Base-by-base conservation (phyloP, 2,797 vertebrate species). In the Chelidonichthys spinosus region DNA sequence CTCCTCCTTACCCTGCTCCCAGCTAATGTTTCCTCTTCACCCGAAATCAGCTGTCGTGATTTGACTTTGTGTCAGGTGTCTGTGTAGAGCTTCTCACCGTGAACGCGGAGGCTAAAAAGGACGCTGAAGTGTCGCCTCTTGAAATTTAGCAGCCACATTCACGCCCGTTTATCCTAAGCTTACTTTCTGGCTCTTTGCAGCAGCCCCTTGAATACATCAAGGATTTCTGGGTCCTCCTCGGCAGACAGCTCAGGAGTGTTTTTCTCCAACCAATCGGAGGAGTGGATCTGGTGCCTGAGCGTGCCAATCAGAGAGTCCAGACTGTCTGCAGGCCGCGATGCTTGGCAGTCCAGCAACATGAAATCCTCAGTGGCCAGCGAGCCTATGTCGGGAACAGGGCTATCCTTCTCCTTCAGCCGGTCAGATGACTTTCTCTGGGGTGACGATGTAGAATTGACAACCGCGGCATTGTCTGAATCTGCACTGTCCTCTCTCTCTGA, bases 221-320 rank as follows among this genome's bases (percentile, higher is more conserved):
- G 86, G 63, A 94, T 90, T 73, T 93, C 92, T 6, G 95, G 95
- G 54, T 96, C 95, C 79, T 96, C 95, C 85, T 93, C 94, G 4
- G 93, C 91, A 76, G 94, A 90, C 43, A 91, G 91, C 76, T 95
- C 92, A 0, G 94, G 95, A 69, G 94, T 95, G 64, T 94, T 97
- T 87, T 95, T 95, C 91, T 95, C 94, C 49, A 96, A 89, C 96
- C 95, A 98, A 92, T 97, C 92, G 0, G 95, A 95, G 0, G 96
- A 94, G 69, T 93, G 94, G 88, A 97, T 96, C 87, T 98, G 96
- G 42, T 96, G 93, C 77, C 95, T 94, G 55, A 97, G 91, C 5
- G 95, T 94, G 61, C 96, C 96, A 71, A 98, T 97, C 66, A 97
- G 95, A 52, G 95, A 91, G 65, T 94, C 93, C 49, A 95, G 92